Evolutionary conservation across 2,888 invertebrate species (phyloP).

Genomic region (Synanthedon vespiformis): DNA sequence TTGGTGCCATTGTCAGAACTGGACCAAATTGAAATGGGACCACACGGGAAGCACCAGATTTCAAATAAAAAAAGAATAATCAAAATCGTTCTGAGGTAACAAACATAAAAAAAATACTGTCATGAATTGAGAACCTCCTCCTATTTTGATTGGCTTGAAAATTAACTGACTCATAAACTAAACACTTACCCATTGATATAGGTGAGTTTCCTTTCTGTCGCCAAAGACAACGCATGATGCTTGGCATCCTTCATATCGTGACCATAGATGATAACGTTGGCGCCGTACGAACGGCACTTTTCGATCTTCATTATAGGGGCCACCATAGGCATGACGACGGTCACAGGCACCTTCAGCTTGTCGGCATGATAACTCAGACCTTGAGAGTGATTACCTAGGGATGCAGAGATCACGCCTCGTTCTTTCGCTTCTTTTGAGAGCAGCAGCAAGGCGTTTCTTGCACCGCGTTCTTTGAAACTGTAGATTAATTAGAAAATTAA

Average conservation of each 20-base stretch:
- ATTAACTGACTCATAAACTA: not conserved
- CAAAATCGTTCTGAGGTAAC: too few relatives aligned
- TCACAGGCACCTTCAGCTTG: slow-evolving; percentile 76
- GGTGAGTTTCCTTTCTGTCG: slow-evolving; percentile 76
- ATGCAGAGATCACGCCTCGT: slow-evolving; percentile 90
- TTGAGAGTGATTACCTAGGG: slow-evolving; percentile 94
- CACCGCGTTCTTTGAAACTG: slow-evolving; percentile 95
- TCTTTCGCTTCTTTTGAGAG: slow-evolving; percentile 78
- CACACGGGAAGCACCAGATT: too few relatives aligned
- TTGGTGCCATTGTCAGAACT: too few relatives aligned
- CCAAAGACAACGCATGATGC: slow-evolving; percentile 79
- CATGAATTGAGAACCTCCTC: too few relatives aligned
- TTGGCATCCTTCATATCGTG: slow-evolving; percentile 88
- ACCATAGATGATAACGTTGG: slow-evolving; percentile 86
- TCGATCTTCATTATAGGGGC: slow-evolving; percentile 97
- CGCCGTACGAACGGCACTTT: slow-evolving; percentile 86
- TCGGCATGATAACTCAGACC: slow-evolving; percentile 82
- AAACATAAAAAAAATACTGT: too few relatives aligned
- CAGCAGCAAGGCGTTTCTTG: slow-evolving; percentile 85
- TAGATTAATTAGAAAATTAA: slow-evolving; percentile 5
- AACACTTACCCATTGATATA: slow-evolving; percentile 88
- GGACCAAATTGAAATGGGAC: too few relatives aligned
- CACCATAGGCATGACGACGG: slow-evolving; percentile 94
- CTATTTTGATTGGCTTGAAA: too few relatives aligned
- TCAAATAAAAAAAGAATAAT: too few relatives aligned